A percentile compares a stretch with the other conserved stretches of the same genome.
Conservation (phyloP, 2,797 vertebrate species). For the Pangasius larnaudii region DNA sequence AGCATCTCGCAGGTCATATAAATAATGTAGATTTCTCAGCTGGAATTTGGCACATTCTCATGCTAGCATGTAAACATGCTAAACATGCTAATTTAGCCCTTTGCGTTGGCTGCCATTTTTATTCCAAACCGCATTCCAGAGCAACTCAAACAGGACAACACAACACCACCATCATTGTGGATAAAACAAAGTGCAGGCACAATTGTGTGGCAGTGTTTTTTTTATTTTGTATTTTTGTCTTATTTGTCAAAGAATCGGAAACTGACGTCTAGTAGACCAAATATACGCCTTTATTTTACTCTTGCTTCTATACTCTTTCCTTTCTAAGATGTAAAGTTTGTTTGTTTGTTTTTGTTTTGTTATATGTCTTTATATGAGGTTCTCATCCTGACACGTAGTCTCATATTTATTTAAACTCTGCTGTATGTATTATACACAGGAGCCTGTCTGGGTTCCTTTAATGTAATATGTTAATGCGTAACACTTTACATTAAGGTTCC, state of each 20-base stretch:
- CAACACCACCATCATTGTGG: not conserved
- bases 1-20: not conserved
- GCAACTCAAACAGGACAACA: not conserved
- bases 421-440: not conserved
- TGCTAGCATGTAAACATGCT: not conserved
- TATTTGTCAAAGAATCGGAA: not conserved
- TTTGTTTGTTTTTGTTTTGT: not conserved
- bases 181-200: not conserved
- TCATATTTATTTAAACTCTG: not conserved
- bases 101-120: not conserved
- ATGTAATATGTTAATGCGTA: not conserved
- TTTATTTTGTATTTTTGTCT: not conserved
- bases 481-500: not conserved
- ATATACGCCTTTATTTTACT: not conserved
- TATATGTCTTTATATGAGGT: not conserved
- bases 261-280: slow-evolving; percentile 20
- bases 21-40: not conserved
- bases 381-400: not conserved
- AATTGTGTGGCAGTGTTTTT: not conserved
- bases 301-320: not conserved
- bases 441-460: not conserved
- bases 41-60: not conserved
- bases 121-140: not conserved
- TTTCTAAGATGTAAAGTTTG: not conserved
- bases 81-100: not conserved